Evolutionary conservation across 2,113 vertebrate genomes (phyloP), one percentile per base, ranked within the genome.

Genomic region (Eulemur macaco): DNA sequence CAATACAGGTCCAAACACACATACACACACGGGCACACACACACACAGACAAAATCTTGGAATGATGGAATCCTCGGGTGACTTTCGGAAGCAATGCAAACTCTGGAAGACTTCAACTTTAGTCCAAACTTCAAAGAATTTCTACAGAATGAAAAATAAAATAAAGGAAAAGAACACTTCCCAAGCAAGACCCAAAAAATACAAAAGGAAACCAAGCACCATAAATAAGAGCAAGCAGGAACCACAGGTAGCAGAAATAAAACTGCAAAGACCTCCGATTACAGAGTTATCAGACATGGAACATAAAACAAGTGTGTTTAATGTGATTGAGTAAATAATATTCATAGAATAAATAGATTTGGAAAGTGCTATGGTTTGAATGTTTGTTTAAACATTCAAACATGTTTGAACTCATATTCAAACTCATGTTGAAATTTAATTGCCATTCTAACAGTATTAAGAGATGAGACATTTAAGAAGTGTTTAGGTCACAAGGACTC

Each of bases 41-140:
- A 4, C 58, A 9, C 15, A 13, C 64, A 63, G 10, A 63, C 4
- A 63, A 63, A 63, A 63, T 63, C 25, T 23, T 23, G 20, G 47
- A 52, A 69, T 20, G 29, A 42, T 1, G 60, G 47, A 37, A 34
- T n/a, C 86, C 18, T 34, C 8, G 2, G 34, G 47, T 50, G 39
- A 82, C 82, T 68, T 74, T 50, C 17, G 14, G 76, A 76, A 76
- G 87, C 58, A 47, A 82, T 60, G 50, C 54, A 82, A 86, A 81
- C 74, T 11, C 21, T 25, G 34, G 21, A 69, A 91, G 92, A 86
- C 17, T 47, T 73, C 73, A 47, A 37, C 34, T 5, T 86, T 45
- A 56, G 34, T 6, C 56, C n/a, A 64, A 63, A 83, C 42, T 68
- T 83, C 83, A 83, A 66, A 88, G 88, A n/a, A 45, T 45, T 42